Conservation (phyloP, 2,888 invertebrate species). For the Acrobasis repandana region DNA sequence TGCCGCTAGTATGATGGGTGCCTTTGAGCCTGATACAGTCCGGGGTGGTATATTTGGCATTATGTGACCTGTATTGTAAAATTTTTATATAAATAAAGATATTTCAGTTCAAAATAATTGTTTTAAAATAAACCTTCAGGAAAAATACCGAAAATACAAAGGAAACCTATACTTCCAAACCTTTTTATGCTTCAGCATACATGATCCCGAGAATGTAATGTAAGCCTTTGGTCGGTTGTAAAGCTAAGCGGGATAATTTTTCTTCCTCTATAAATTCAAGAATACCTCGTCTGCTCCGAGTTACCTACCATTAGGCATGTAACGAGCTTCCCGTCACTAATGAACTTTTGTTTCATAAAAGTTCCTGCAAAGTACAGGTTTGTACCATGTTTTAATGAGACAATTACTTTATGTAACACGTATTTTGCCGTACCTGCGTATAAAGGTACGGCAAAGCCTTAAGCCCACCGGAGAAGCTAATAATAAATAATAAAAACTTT, state of each 20-base stretch:
- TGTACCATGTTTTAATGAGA: conserved; percentile 2
- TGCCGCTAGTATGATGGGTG: no score
- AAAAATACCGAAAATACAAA: no score
- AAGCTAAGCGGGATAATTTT: conserved; percentile 2
- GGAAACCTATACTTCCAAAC: no score
- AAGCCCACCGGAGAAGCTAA: background rate
- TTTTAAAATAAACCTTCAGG: no score
- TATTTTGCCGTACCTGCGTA: background rate
- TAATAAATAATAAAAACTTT: background rate
- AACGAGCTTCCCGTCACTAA: conserved; percentile 4
- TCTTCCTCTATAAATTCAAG: conserved; percentile 14
- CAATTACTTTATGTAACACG: conserved; percentile 1
- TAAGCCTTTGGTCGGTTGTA: background rate
- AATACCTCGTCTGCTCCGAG: conserved; percentile 11
- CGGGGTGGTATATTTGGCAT: no score
- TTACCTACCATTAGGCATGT: conserved; percentile 8
- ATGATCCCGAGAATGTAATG: background rate
- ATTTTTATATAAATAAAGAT: no score
- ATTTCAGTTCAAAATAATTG: no score
- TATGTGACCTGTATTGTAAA: no score
- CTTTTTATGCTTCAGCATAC: background rate
- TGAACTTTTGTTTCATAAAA: conserved; percentile 10
- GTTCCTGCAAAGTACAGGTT: background rate
- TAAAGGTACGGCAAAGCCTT: background rate
- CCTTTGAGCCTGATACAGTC: no score